These are phyloP conservation scores for Philhelius pedissequus DNA, from an alignment of 2,888 invertebrate species.

Conservation along the genomic window DNA sequence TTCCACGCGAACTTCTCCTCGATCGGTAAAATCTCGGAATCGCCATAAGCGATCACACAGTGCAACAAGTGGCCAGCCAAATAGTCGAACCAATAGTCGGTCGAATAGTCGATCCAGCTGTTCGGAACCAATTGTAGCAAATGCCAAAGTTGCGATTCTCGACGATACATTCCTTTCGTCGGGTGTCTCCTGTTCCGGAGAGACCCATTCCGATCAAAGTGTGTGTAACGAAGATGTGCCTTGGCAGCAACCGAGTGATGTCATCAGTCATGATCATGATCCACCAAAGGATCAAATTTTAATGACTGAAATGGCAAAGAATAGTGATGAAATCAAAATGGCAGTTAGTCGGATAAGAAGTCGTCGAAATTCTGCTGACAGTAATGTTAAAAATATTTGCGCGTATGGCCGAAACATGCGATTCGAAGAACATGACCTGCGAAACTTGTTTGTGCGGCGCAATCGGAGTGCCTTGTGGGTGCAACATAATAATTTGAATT, in stretches of 20 bases:
- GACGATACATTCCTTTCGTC: constrained; percentile 77
- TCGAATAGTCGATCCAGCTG: constrained; percentile 57
- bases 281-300: constrained; percentile 5
- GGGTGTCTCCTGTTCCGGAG: constrained; percentile 77
- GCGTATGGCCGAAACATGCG: constrained; percentile 38
- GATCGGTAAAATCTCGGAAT: constrained; percentile 45
- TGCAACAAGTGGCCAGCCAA: constrained; percentile 12
- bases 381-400: constrained; percentile 13
- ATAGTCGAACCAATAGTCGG: constrained; percentile 31
- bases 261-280: background rate
- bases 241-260: constrained; percentile 44
- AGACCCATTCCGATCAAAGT: constrained; percentile 74
- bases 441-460: constrained; percentile 76
- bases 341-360: constrained; percentile 41
- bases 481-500: constrained; percentile 69
- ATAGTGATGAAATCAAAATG: constrained; percentile 50
- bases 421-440: constrained; percentile 70
- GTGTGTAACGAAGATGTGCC: constrained; percentile 57
- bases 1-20: constrained; percentile 42
- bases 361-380: constrained; percentile 26
- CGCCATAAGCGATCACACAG: constrained; percentile 68
- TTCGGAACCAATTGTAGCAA: constrained; percentile 52
- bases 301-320: background rate
- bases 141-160: constrained; percentile 69
- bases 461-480: constrained; percentile 77